phyloP scores from a whole-genome alignment of 1,140 invertebrate genomes.

The Monomorium pharaonis region DNA sequence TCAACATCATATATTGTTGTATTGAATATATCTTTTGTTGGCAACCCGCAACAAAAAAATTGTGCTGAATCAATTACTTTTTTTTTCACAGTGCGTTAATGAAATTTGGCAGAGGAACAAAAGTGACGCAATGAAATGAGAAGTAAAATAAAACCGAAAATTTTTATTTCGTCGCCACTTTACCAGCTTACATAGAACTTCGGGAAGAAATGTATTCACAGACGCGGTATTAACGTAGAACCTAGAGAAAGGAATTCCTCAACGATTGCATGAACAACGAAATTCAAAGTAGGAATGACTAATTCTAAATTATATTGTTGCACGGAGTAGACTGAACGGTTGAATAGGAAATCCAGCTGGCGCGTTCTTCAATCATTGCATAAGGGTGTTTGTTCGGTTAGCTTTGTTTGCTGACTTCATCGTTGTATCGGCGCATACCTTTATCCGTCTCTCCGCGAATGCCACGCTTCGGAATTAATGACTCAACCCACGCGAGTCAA shows the following conservation, averaged over 20 bases:
- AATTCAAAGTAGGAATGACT: not conserved
- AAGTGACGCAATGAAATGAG: not conserved
- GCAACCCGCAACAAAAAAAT: too few species aligned
- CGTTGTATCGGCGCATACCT: conserved; percentile 20
- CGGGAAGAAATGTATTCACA: not conserved
- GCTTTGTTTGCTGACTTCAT: conserved; percentile 55
- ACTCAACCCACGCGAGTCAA: conserved; percentile 63
- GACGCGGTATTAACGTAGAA: not conserved
- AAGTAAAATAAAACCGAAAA: not conserved
- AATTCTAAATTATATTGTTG: conserved; percentile 22
- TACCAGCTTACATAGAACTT: not conserved
- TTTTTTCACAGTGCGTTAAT: too few species aligned
- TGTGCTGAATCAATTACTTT: too few species aligned
- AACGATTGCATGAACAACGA: not conserved
- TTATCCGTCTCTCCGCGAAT: conserved; percentile 37
- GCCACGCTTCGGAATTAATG: conserved; percentile 63
- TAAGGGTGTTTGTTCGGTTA: conserved; percentile 21
- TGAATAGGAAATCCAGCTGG: not conserved
- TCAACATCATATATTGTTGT: too few species aligned
- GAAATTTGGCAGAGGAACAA: not conserved
- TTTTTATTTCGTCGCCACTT: not conserved
- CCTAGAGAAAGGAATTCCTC: not conserved
- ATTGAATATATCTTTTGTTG: too few species aligned
- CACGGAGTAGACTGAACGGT: not conserved
- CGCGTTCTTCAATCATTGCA: conserved; percentile 40